A percentile compares a stretch with the other conserved stretches of the same genome.
These are phyloP conservation scores for Gephyroberyx darwinii DNA, from an alignment of 2,797 vertebrate species.

Conservation along the genomic window DNA sequence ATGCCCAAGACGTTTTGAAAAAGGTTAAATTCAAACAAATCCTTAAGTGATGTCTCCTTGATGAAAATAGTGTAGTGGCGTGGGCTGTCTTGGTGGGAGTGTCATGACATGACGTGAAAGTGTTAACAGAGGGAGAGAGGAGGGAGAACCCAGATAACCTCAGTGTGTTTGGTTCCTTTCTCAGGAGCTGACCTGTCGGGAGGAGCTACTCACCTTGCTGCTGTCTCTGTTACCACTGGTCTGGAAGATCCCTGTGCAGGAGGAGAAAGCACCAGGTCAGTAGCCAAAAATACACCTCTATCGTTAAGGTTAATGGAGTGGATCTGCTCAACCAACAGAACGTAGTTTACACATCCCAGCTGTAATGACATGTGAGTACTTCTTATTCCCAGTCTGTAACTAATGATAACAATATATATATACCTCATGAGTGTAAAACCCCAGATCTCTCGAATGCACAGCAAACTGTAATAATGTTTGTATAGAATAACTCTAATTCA, in stretches of 20 bases:
- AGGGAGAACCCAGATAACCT: constrained; percentile 45
- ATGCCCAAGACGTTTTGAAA: too few species aligned
- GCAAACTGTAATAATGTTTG: neutral
- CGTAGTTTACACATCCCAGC: constrained; percentile 13
- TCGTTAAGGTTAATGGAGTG: neutral
- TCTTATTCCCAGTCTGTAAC: constrained; percentile 27
- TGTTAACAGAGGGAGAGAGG: constrained; percentile 47
- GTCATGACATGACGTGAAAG: constrained; percentile 49
- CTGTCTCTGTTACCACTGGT: constrained; percentile 94
- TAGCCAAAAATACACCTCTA: constrained; percentile 2
- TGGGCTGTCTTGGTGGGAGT: constrained; percentile 45
- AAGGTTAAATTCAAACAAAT: neutral
- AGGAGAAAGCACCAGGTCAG: constrained; percentile 92
- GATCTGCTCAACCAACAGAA: constrained; percentile 3
- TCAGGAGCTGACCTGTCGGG: constrained; percentile 95
- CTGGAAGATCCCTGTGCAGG: constrained; percentile 97
- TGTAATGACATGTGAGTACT: constrained; percentile 9
- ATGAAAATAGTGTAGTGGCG: neutral
- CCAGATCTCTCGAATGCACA: constrained; percentile 9
- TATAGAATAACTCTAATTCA: neutral
- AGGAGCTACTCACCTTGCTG: constrained; percentile 95
- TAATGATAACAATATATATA: constrained; percentile 19
- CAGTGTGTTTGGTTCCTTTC: constrained; percentile 55
- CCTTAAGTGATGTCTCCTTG: neutral
- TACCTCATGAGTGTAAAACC: constrained; percentile 1